phyloP scores from a whole-genome alignment of 2,888 invertebrate genomes.

The Oligia fasciuncula region DNA sequence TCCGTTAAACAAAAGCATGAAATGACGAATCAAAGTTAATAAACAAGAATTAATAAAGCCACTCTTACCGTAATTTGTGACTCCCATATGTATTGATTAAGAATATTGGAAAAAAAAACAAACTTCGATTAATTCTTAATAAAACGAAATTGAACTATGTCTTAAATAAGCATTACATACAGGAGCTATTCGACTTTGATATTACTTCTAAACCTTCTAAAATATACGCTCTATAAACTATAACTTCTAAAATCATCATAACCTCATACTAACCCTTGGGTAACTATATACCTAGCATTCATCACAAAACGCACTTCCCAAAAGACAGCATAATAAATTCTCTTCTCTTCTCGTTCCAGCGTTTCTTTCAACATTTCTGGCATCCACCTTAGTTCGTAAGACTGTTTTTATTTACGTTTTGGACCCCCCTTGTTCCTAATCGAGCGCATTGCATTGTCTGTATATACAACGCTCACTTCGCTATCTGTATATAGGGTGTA shows the following conservation, averaged over 20 bases:
- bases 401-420: constrained; percentile 80
- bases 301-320: neutral
- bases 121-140: too few species aligned
- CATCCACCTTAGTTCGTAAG: constrained; percentile 90
- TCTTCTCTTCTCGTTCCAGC: constrained; percentile 84
- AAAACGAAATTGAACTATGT: neutral
- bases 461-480: constrained; percentile 58
- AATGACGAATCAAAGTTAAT: neutral
- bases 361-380: constrained; percentile 90
- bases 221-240: neutral
- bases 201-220: neutral
- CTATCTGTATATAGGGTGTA: constrained; percentile 32
- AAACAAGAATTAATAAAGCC: neutral
- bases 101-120: too few species aligned
- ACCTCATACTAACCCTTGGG: neutral
- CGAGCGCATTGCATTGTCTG: constrained; percentile 64
- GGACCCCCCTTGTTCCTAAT: constrained; percentile 68
- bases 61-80: neutral
- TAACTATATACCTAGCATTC: neutral
- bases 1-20: constrained; percentile 14
- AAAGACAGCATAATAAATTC: constrained; percentile 60
- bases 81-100: neutral
- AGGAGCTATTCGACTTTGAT: neutral
- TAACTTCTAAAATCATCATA: neutral
- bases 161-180: neutral